Conservation (phyloP, 1,140 invertebrate genomes). For the Listronotus bonariensis region DNA sequence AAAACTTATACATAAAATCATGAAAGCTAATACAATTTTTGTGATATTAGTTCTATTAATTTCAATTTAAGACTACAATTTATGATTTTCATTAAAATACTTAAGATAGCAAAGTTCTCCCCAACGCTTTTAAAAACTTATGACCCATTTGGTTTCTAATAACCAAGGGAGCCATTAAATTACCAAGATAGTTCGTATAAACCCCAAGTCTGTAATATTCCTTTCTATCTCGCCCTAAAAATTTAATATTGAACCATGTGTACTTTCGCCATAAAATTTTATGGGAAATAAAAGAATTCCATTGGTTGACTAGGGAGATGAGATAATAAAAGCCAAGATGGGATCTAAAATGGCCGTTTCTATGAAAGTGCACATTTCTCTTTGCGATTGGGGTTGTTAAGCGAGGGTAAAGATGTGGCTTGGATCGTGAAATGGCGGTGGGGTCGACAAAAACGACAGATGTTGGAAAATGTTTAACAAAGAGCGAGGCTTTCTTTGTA, state of each 20-base stretch:
- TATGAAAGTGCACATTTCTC: slow-evolving; percentile 29
- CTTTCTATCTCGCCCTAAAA: slow-evolving; percentile 23
- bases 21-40: no score
- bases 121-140: background rate
- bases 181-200: slow-evolving; percentile 25
- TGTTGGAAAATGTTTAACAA: no score
- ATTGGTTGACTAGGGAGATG: slow-evolving; percentile 15
- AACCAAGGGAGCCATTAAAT: slow-evolving; percentile 20
- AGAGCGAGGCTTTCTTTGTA: no score
- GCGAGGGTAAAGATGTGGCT: slow-evolving; percentile 11
- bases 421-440: slow-evolving; percentile 11
- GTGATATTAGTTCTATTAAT: no score
- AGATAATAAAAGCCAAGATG: slow-evolving; percentile 21
- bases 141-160: slow-evolving; percentile 17
- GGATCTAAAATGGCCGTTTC: slow-evolving; percentile 18
- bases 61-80: no score
- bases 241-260: slow-evolving; percentile 31
- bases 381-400: slow-evolving; percentile 28
- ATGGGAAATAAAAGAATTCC: background rate
- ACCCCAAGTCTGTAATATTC: slow-evolving; percentile 21
- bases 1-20: no score
- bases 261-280: slow-evolving; percentile 22
- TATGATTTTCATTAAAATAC: no score
- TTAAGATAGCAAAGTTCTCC: no score
- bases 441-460: background rate